These are phyloP conservation scores for Acomys russatus DNA, from an alignment of 2,797 vertebrate species.

Conservation along the genomic window DNA sequence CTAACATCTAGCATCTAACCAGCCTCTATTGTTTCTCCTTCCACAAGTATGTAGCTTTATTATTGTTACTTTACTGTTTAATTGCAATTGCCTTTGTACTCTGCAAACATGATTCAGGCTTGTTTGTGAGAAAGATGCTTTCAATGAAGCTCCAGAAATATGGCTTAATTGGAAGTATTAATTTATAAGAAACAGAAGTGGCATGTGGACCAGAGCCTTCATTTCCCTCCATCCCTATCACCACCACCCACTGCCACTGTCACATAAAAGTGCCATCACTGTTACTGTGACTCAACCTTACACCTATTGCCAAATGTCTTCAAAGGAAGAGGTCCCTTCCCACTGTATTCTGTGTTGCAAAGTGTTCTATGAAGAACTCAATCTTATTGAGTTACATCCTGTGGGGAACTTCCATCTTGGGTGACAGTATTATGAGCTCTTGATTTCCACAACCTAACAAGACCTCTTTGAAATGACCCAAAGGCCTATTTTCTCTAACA, in stretches of 20 bases:
- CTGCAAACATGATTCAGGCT: conserved; percentile 2
- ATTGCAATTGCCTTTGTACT: conserved; percentile 9
- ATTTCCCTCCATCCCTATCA: background rate
- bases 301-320: background rate
- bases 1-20: background rate
- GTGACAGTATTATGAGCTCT: background rate
- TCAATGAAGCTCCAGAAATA: background rate
- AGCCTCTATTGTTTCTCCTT: background rate
- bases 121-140: conserved; percentile 44
- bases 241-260: background rate
- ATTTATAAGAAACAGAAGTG: conserved; percentile 32
- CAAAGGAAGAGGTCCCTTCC: conserved; percentile 10
- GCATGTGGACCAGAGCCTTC: background rate
- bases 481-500: background rate
- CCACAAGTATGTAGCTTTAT: background rate
- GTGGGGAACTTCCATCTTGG: background rate
- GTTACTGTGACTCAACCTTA: background rate
- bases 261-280: background rate
- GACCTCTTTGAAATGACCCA: background rate
- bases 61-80: conserved; percentile 56
- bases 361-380: conserved; percentile 9
- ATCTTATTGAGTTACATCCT: background rate
- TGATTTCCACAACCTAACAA: background rate
- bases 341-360: conserved; percentile 11
- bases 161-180: conserved; percentile 55